Evolutionary conservation across 92 coral and sea anemone genomes (phyloP).

Genomic region (Paramuricea clavata): DNA sequence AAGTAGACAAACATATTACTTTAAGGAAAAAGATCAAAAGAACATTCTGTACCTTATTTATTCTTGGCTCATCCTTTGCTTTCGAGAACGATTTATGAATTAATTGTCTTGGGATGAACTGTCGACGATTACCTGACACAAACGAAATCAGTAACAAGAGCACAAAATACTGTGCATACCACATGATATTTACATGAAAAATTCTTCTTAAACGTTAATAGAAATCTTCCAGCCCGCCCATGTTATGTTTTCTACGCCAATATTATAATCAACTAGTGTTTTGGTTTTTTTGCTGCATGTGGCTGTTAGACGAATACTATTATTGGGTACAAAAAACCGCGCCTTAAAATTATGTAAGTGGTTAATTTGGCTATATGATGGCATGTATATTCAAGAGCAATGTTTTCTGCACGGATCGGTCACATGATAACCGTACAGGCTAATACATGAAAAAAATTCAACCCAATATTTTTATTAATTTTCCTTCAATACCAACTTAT

Average conservation of each 20-base stretch:
- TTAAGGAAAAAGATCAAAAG: not conserved
- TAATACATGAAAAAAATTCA: too few relatives aligned
- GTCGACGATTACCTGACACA: conserved; percentile 10
- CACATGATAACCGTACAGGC: not conserved
- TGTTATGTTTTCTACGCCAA: not conserved
- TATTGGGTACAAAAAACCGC: conserved; percentile 35
- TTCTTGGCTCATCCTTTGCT: not conserved
- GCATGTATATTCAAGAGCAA: not conserved
- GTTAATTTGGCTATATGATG: conserved; percentile 28
- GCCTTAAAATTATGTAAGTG: conserved; percentile 11
- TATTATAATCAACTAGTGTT: not conserved
- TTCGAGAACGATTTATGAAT: not conserved
- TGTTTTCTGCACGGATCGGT: not conserved
- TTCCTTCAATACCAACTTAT: too few relatives aligned
- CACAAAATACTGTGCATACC: conserved; percentile 14
- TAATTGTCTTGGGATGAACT: not conserved
- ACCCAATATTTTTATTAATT: too few relatives aligned
- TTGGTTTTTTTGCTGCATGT: conserved; percentile 18
- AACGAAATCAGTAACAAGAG: conserved; percentile 8
- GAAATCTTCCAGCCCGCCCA: not conserved
- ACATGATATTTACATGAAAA: conserved; percentile 17
- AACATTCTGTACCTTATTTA: not conserved
- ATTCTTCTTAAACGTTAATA: not conserved
- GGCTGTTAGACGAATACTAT: conserved; percentile 43
- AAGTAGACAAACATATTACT: not conserved